phyloP scores from a whole-genome alignment of 2,888 invertebrate species.

The Agonum fuliginosum region DNA sequence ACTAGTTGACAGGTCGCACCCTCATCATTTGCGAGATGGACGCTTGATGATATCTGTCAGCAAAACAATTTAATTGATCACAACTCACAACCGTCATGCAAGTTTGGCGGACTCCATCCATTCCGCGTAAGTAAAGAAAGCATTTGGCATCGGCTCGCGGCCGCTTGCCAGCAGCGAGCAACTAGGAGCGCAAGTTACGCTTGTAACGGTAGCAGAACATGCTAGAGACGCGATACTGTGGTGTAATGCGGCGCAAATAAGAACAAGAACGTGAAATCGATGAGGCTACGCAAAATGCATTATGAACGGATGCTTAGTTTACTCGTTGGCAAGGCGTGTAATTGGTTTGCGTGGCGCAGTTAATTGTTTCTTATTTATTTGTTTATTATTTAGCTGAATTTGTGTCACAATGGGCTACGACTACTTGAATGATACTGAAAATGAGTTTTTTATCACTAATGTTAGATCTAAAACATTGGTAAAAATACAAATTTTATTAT shows the following conservation, averaged over 20 bases:
- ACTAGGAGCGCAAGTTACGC: background rate
- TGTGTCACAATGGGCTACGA: too few relatives aligned
- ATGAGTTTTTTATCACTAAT: too few relatives aligned
- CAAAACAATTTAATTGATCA: slow-evolving; percentile 37
- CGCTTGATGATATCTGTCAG: slow-evolving; percentile 1
- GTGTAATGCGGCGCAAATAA: slow-evolving; percentile 48
- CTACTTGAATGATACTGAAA: too few relatives aligned
- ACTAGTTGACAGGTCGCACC: slow-evolving; percentile 4
- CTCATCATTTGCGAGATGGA: background rate
- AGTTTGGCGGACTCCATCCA: slow-evolving; percentile 18
- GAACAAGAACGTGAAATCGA: slow-evolving; percentile 22
- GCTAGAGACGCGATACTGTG: slow-evolving; percentile 25
- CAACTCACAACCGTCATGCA: slow-evolving; percentile 16
- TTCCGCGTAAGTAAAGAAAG: slow-evolving; percentile 50
- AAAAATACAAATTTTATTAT: too few relatives aligned
- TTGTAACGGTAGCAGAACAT: slow-evolving; percentile 48
- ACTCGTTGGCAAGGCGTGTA: slow-evolving; percentile 2
- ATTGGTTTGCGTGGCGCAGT: slow-evolving; percentile 3
- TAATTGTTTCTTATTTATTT: slow-evolving; percentile 34
- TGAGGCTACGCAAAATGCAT: slow-evolving; percentile 22
- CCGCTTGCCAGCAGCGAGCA: slow-evolving; percentile 21
- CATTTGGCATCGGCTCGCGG: slow-evolving; percentile 42
- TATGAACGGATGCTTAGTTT: slow-evolving; percentile 36
- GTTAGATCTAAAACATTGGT: too few relatives aligned
- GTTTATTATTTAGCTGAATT: too few relatives aligned